These are phyloP conservation scores for Tipula helvola DNA, from an alignment of 2,888 invertebrate species.

Conservation along the genomic window DNA sequence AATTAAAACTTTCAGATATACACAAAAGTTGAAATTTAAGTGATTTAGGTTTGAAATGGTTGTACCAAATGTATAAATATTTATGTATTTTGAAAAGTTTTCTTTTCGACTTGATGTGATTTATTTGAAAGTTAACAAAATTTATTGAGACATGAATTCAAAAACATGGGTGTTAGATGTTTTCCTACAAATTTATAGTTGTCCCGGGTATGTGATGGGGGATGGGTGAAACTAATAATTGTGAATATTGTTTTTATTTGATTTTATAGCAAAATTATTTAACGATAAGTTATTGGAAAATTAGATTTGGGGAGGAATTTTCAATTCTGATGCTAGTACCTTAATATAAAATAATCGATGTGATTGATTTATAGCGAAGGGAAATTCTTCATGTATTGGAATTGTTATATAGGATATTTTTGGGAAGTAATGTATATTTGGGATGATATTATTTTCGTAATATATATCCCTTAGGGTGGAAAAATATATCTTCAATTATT, in stretches of 20 bases:
- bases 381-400: neutral
- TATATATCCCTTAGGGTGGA: neutral
- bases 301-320: neutral
- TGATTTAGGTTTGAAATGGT: neutral
- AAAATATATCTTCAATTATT: neutral
- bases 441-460: neutral
- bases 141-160: neutral
- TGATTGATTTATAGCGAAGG: neutral
- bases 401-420: neutral
- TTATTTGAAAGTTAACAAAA: neutral
- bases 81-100: neutral
- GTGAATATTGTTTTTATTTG: neutral
- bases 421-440: neutral
- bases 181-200: neutral
- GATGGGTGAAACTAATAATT: neutral
- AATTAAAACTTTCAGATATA: neutral
- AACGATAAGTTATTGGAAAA: neutral
- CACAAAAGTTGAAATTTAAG: neutral
- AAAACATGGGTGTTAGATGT: neutral
- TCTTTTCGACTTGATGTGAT: neutral
- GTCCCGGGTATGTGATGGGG: neutral
- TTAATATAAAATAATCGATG: neutral
- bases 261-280: neutral
- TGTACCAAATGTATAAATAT: neutral
- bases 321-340: neutral